Evolutionary conservation across 2,113 vertebrate genomes (phyloP).

Genomic region (Willisornis vidua): DNA sequence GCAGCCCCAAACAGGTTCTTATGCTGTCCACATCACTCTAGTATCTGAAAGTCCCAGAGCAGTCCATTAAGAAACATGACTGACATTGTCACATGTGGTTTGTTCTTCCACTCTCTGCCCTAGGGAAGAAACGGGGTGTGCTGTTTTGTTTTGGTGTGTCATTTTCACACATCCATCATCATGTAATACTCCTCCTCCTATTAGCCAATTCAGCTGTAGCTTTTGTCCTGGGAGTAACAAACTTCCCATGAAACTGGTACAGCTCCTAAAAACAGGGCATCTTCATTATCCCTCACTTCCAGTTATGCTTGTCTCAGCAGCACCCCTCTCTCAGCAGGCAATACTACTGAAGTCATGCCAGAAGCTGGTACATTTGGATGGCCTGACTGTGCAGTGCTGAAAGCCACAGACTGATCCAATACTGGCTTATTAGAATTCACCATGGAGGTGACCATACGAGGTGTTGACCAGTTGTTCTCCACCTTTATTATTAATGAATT

Average conservation of each 20-base stretch:
- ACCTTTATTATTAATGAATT: neutral
- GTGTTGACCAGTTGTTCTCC: neutral
- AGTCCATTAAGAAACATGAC: neutral
- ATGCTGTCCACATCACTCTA: neutral
- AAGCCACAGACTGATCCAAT: neutral
- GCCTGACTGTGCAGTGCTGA: neutral
- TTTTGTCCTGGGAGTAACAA: slow-evolving; percentile 18
- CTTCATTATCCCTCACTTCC: neutral
- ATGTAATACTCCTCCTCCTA: neutral
- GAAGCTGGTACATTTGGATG: neutral
- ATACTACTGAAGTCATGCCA: neutral
- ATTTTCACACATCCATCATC: slow-evolving; percentile 39
- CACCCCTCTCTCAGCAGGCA: neutral
- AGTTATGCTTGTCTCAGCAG: neutral
- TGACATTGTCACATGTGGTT: neutral
- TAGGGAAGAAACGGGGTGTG: neutral
- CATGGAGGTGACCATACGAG: neutral
- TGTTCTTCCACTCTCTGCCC: slow-evolving; percentile 13
- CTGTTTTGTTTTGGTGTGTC: slow-evolving; percentile 1
- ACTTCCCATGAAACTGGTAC: neutral
- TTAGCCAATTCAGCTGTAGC: neutral
- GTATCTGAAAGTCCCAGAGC: neutral
- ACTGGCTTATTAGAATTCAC: neutral
- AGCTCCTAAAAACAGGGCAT: neutral
- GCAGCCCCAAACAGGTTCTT: neutral